These are phyloP conservation scores for Zosterops pallidus DNA, from an alignment of 2,113 vertebrate genomes.

Conservation along the genomic window DNA sequence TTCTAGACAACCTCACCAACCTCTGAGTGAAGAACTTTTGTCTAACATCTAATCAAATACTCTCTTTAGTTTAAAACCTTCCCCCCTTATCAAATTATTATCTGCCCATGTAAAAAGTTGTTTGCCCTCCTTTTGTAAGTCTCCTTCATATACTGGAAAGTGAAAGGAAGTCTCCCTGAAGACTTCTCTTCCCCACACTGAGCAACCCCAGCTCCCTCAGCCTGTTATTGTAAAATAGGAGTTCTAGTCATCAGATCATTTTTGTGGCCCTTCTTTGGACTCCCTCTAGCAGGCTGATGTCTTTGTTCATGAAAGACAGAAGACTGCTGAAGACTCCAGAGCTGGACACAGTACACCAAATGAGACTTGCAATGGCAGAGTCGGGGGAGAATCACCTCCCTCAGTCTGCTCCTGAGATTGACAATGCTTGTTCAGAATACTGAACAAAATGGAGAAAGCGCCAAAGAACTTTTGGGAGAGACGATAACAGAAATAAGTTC, in stretches of 20 bases:
- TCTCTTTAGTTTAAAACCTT: not conserved
- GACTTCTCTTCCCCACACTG: not conserved
- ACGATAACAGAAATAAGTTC: not conserved
- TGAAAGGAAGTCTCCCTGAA: not conserved
- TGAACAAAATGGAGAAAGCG: not conserved
- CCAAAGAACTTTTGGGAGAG: not conserved
- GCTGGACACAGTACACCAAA: not conserved
- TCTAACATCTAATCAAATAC: not conserved
- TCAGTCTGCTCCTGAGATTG: not conserved
- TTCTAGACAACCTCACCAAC: not conserved
- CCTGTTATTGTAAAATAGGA: not conserved
- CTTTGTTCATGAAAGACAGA: not conserved
- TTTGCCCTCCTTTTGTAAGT: accelerated
- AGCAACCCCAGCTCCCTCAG: not conserved
- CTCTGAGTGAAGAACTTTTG: not conserved
- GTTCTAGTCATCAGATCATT: accelerated
- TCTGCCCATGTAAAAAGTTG: not conserved
- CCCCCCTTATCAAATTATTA: not conserved
- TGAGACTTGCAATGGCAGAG: not conserved
- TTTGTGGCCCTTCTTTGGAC: not conserved
- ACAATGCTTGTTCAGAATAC: not conserved
- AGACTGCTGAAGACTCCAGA: not conserved
- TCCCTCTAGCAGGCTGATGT: not conserved
- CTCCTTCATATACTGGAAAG: not conserved
- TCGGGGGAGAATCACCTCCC: not conserved